A percentile compares a stretch with the other conserved stretches of the same genome.
phyloP scores from a whole-genome alignment of 2,888 invertebrate genomes.

The Lithosia quadra region DNA sequence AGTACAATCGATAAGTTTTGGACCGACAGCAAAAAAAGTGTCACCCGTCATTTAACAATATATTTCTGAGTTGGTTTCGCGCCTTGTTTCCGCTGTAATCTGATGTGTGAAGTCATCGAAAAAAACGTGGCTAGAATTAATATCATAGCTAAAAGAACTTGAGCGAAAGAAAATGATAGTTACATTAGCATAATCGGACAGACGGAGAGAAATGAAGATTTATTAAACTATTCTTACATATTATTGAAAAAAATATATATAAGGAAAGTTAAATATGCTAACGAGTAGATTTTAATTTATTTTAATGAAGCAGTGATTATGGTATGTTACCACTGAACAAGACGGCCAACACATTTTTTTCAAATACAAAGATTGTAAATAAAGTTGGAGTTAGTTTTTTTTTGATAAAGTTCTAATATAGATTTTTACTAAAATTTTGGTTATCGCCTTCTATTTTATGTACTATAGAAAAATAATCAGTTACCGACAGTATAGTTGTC shows the following conservation, averaged over 20 bases:
- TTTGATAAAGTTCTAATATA: neutral
- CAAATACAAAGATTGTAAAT: neutral
- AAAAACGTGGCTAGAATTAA: neutral
- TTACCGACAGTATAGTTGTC: no score
- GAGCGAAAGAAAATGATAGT: neutral
- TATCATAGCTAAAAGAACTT: neutral
- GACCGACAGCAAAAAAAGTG: conserved; percentile 65
- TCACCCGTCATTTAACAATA: conserved; percentile 1
- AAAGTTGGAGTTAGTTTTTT: neutral
- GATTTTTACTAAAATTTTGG: neutral
- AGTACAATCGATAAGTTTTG: conserved; percentile 70
- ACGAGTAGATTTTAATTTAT: neutral
- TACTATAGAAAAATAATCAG: no score
- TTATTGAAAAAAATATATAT: conserved; percentile 2
- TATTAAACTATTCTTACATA: neutral
- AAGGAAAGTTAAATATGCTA: conserved; percentile 1
- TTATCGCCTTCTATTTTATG: no score
- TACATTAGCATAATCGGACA: conserved; percentile 1
- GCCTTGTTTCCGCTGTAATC: neutral
- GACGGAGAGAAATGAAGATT: conserved; percentile 4
- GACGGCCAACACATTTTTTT: neutral
- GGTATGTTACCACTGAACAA: neutral
- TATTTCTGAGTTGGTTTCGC: neutral
- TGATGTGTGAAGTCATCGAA: neutral
- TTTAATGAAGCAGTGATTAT: neutral